Percentiles rank a stretch among this genome's conserved stretches.
phyloP scores from a whole-genome alignment of 2,797 vertebrate genomes.

The Pangasius mekongensis region DNA sequence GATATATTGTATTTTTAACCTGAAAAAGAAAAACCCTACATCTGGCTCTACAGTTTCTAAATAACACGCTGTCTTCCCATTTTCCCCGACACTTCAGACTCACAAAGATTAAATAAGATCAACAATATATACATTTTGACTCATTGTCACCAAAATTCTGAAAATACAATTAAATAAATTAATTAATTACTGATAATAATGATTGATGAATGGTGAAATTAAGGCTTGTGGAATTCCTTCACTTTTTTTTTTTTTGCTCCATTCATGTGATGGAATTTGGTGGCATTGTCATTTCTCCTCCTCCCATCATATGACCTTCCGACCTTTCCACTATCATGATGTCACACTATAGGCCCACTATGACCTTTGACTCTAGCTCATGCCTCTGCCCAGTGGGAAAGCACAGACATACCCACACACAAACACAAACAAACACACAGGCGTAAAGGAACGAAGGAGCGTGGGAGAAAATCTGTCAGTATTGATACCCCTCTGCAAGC shows the following conservation, averaged over 20 bases:
- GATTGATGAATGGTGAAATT: background rate
- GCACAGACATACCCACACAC: slow-evolving; percentile 39
- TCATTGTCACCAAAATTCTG: background rate
- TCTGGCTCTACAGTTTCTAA: background rate
- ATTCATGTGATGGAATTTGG: slow-evolving; percentile 60
- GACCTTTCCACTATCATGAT: slow-evolving; percentile 62
- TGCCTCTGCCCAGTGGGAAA: slow-evolving; percentile 67
- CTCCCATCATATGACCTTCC: slow-evolving; percentile 59
- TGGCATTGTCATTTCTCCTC: slow-evolving; percentile 55
- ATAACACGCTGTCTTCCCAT: background rate
- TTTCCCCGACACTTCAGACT: background rate
- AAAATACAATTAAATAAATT: background rate
- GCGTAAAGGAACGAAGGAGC: slow-evolving; percentile 42
- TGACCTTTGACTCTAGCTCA: slow-evolving; percentile 62
- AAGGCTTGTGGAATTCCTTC: slow-evolving; percentile 47
- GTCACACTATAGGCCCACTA: slow-evolving; percentile 57
- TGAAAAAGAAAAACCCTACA: background rate
- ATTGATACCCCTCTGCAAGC: slow-evolving; percentile 57
- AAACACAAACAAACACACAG: slow-evolving; percentile 9
- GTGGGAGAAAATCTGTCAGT: slow-evolving; percentile 55
- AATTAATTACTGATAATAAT: background rate
- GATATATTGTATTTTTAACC: background rate
- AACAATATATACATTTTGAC: background rate
- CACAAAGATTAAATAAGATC: background rate
- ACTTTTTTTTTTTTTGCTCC: slow-evolving; percentile 48